phyloP scores from a whole-genome alignment of 2,797 vertebrate genomes.

The Pipistrellus kuhlii region DNA sequence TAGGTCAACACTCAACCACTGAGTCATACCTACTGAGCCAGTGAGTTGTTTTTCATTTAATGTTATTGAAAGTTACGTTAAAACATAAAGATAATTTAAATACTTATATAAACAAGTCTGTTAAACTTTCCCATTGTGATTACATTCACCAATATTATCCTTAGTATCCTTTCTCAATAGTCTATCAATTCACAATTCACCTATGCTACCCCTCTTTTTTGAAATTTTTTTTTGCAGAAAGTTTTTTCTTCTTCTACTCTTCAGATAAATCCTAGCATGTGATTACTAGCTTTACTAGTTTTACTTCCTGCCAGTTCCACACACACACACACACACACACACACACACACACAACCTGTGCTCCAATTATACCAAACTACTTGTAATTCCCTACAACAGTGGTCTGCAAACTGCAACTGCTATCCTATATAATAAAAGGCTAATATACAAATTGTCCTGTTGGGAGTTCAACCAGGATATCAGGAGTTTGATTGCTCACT shows the following conservation, averaged over 20 bases:
- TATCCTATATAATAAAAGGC: not conserved
- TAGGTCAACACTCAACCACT: too few relatives aligned
- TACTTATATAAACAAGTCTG: not conserved
- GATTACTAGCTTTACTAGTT: not conserved
- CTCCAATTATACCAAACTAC: not conserved
- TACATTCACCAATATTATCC: not conserved
- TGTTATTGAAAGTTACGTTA: not conserved
- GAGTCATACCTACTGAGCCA: not conserved
- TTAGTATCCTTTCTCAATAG: not conserved
- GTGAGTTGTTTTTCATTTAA: not conserved
- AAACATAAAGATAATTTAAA: not conserved
- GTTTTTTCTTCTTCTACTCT: not conserved
- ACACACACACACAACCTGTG: not conserved
- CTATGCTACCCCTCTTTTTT: not conserved
- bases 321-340: not conserved
- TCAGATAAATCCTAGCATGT: not conserved
- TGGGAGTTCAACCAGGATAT: too few relatives aligned
- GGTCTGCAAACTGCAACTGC: not conserved
- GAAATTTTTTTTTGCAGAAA: not conserved
- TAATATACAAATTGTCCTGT: too few relatives aligned
- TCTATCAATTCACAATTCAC: not conserved
- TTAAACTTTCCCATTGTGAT: not conserved
- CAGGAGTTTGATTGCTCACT: too few relatives aligned
- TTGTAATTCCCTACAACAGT: not conserved
- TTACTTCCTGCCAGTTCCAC: not conserved